Evolutionary conservation across 2,888 invertebrate species (phyloP), one percentile per base, ranked within the genome.

Genomic region (Epinotia bilunana): DNA sequence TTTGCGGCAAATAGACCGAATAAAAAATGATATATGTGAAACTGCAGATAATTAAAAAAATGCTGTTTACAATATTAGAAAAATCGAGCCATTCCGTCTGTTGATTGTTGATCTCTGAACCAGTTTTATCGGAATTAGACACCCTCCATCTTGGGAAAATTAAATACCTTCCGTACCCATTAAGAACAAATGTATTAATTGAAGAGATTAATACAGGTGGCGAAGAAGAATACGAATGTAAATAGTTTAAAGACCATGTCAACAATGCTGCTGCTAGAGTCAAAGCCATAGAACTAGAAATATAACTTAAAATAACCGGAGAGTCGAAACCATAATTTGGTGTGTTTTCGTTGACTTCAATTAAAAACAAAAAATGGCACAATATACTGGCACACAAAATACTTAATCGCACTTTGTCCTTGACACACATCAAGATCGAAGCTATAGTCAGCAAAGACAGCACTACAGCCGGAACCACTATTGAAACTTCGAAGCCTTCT

Each of bases 41-140:
- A 53, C 80, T n/a, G 53, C 80, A 72, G n/a, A 82, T n/a, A 39
- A 74, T 49, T 4, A 74, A 76, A 63, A 16, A 62, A 6, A 82
- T 57, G 77, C 78, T 79, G 65, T 87, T 87, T 0, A 85, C 13
- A 28, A 85, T 78, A 76, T 83, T 84, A 0, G 82, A 80, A 33
- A 88, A 86, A 75, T 84, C 80, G 0, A 75, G 79, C 86, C 88
- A 88, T 63, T 79, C 79, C 60, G 80, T 76, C 12, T 46, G 71
- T 57, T 74, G 76, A n/a, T 65, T 77, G 64, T 73, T 46, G 63
- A 73, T 43, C 12, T 78, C 69, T 23, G 67, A 70, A n/a, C 68
- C 67, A 68, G 20, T 18, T 23, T 73, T 68, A 23, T 67, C 12
- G 20, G 74, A 69, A 23, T 72, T 76, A 11, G 73, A 77, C 3